Base-by-base conservation (phyloP, 2,113 vertebrate genomes). In the Perognathus longimembris region DNA sequence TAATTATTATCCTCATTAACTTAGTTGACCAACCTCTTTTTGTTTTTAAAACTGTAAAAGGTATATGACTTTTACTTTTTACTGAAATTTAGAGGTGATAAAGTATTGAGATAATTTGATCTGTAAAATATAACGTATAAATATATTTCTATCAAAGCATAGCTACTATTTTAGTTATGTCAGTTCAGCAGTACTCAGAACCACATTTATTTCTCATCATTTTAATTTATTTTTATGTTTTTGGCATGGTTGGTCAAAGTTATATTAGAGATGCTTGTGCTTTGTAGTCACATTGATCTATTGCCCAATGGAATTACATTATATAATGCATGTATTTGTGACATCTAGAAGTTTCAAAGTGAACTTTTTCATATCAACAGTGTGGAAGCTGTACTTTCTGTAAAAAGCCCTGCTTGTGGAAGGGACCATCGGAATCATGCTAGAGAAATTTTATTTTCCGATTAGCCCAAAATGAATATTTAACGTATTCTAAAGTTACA, bases 191-290 rank as follows among this genome's bases (percentile, higher is more conserved):
- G 6, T 70, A 45, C 57, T 93, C 32, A 88, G 34, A 84, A 70
- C 7, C 80, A 10, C 57, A 18, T 5, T 67, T 1, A 63, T 75
- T 91, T 86, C 63, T 73, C n/a, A 85, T 61, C 93, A 11, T 85
- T 82, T 95, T 71, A 26, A 6, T 69, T 91, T 57, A 30, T 82
- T 79, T 85, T 76, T 92, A 63, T 86, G 36, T 50, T 90, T 94
- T 67, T 87, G 10, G 32, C 74, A 26, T 87, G n/a, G 32, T 36
- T 57, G 14, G 4, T 15, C 8, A 87, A 88, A 91, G 20, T 74
- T 76, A 2, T 42, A 20, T 3, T 85, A 85, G 40, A 63, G 93
- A 74, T 88, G 67, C 38, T 74, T 76, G 4, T 30, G 15, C 7
- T 42, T 70, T 79, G 10, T 54, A 42, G 64, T 36, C 78, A 42